Conservation (phyloP, 2,888 invertebrate species). For the Cosmorhoe ocellata region DNA sequence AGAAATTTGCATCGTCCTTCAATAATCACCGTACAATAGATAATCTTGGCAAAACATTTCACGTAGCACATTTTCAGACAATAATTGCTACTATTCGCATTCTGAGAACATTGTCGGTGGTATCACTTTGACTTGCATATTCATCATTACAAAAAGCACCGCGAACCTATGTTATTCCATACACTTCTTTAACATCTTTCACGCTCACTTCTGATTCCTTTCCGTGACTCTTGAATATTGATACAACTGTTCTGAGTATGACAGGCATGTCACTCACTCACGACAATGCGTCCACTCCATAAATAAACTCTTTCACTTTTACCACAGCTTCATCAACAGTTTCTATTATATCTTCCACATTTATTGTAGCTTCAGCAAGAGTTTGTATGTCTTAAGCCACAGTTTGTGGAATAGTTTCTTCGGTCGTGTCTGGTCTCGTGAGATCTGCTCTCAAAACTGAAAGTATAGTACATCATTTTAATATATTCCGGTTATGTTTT, state of each 20-base stretch:
- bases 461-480: slow-evolving; percentile 44
- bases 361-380: slow-evolving; percentile 35
- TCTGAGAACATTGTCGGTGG: slow-evolving; percentile 6
- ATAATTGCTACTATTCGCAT: slow-evolving; percentile 3
- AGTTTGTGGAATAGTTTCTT: slow-evolving; percentile 31
- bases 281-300: slow-evolving; percentile 32
- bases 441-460: slow-evolving; percentile 42
- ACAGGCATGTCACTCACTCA: slow-evolving; percentile 33
- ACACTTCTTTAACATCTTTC: slow-evolving; percentile 11
- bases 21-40: no score
- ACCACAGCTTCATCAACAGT: slow-evolving; percentile 14
- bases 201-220: slow-evolving; percentile 15
- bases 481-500: slow-evolving; percentile 52
- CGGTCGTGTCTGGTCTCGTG: slow-evolving; percentile 50
- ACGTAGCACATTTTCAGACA: background rate
- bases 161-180: background rate
- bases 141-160: slow-evolving; percentile 2
- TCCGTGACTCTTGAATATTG: slow-evolving; percentile 30
- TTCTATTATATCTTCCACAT: slow-evolving; percentile 1
- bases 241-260: slow-evolving; percentile 28
- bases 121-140: slow-evolving; percentile 11
- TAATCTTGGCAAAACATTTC: background rate
- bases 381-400: slow-evolving; percentile 2
- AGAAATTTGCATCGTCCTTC: slow-evolving; percentile 2
- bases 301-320: slow-evolving; percentile 36